Evolutionary conservation across 2,888 invertebrate genomes (phyloP).

Genomic region (Ectobius pallidus): DNA sequence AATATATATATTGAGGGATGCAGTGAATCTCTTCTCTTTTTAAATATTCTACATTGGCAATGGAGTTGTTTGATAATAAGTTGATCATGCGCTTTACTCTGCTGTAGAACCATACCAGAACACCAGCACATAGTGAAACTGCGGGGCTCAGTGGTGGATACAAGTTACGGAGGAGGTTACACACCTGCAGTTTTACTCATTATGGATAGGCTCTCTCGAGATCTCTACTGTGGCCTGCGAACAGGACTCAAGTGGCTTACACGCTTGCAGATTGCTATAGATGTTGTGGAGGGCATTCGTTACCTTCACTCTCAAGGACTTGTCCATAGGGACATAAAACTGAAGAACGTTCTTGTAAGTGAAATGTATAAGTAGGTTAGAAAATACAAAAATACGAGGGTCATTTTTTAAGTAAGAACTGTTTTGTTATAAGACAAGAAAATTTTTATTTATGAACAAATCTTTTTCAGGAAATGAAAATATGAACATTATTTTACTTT

Average conservation of each 20-base stretch:
- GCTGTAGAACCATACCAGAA: constrained; percentile 73
- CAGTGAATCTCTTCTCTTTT: too few species aligned
- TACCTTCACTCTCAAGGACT: constrained; percentile 88
- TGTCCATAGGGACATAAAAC: constrained; percentile 87
- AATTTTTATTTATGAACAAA: too few species aligned
- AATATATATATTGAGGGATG: too few species aligned
- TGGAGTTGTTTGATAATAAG: too few species aligned
- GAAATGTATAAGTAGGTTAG: too few species aligned
- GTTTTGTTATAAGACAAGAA: too few species aligned
- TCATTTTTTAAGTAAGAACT: too few species aligned
- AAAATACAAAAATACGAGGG: too few species aligned
- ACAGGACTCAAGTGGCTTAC: constrained; percentile 68
- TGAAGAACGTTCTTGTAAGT: constrained; percentile 83
- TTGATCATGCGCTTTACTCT: too few species aligned
- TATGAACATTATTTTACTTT: too few species aligned
- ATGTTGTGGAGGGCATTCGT: constrained; percentile 86
- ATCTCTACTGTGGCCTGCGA: constrained; percentile 78
- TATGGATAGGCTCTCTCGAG: constrained; percentile 74
- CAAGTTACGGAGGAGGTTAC: constrained; percentile 71
- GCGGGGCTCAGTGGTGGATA: constrained; percentile 81
- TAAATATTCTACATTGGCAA: too few species aligned
- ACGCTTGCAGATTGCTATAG: constrained; percentile 74
- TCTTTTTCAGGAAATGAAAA: too few species aligned
- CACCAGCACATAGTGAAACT: constrained; percentile 80
- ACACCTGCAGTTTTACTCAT: constrained; percentile 80